Percentiles rank a stretch among this genome's conserved stretches.
phyloP scores from a whole-genome alignment of 2,797 vertebrate genomes.

The Dipus sagitta region DNA sequence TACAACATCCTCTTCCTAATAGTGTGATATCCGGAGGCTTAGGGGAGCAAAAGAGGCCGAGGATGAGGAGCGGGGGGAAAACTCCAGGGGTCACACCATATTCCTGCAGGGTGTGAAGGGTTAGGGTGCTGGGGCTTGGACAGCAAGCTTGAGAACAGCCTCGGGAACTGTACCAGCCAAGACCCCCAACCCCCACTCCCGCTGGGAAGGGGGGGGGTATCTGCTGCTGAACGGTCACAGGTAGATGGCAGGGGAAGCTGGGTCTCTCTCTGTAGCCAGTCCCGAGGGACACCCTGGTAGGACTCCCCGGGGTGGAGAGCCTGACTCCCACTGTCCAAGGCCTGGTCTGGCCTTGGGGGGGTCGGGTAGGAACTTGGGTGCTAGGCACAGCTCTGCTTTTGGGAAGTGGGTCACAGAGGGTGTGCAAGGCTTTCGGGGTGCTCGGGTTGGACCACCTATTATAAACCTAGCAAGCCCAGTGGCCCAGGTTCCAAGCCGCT shows the following conservation, averaged over 20 bases:
- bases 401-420: background rate
- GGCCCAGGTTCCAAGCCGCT: background rate
- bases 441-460: background rate
- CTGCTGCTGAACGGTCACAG: background rate
- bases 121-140: background rate
- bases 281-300: background rate
- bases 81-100: background rate
- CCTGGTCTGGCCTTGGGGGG: background rate
- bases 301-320: background rate
- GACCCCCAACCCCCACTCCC: no score
- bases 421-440: background rate
- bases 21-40: constrained; percentile 21
- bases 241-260: background rate
- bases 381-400: background rate
- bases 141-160: background rate
- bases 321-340: background rate
- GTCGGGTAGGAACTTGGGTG: background rate
- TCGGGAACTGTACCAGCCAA: background rate
- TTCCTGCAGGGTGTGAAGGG: background rate
- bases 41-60: background rate
- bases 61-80: background rate
- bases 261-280: background rate
- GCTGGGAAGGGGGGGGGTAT: background rate
- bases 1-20: background rate
- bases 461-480: background rate